Evolutionary conservation across 2,113 vertebrate genomes (phyloP).

Genomic region (Cyanoramphus novaezelandiae): DNA sequence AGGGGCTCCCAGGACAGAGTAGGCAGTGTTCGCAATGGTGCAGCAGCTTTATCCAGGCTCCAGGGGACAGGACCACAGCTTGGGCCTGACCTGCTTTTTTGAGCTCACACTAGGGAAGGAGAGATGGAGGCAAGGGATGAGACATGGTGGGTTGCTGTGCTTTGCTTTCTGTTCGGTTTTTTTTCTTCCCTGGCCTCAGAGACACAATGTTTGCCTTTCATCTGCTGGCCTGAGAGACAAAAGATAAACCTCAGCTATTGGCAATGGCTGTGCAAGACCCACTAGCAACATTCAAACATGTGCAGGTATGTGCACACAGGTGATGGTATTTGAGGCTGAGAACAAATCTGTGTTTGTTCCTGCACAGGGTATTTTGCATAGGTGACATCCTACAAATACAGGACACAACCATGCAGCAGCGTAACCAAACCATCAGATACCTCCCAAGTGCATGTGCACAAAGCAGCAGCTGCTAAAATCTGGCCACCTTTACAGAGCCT

Average conservation of each 20-base stretch:
- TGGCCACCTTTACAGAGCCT: background rate
- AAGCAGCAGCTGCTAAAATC: background rate
- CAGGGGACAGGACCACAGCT: background rate
- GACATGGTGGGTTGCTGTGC: background rate
- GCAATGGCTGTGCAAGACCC: background rate
- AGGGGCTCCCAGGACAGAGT: background rate
- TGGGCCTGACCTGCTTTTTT: background rate
- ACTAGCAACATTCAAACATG: background rate
- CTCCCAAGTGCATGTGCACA: rapidly evolving
- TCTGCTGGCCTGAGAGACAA: background rate
- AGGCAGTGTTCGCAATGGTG: rapidly evolving
- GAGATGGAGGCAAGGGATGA: background rate
- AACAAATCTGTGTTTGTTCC: background rate
- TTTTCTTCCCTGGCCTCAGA: background rate
- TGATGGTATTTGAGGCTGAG: background rate
- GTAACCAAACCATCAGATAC: too few species aligned
- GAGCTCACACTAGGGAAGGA: background rate
- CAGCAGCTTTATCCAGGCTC: background rate
- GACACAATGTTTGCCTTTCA: background rate
- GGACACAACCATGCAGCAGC: background rate
- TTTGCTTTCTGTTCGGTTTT: background rate
- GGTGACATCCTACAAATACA: background rate
- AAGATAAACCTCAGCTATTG: background rate
- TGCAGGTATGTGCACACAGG: background rate
- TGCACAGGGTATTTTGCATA: background rate